Conservation (phyloP, 2,888 invertebrate species). For the Orthonevra nobilis region DNA sequence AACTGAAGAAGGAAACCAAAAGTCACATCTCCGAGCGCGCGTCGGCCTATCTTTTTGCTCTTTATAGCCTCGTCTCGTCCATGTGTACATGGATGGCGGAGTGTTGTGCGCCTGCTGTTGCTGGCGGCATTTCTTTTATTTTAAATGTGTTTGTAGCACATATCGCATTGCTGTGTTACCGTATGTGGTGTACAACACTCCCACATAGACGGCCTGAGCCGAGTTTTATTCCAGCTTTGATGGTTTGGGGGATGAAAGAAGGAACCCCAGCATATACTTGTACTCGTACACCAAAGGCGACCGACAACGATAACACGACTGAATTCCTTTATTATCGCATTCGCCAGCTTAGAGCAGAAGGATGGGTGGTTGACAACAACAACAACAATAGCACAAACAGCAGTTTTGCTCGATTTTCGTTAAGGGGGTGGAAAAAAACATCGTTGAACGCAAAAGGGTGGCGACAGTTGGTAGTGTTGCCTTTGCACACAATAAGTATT, state of each 20-base stretch:
- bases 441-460: conserved; percentile 23
- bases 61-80: conserved; percentile 38
- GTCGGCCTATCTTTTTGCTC: conserved; percentile 34
- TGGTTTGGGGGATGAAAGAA: conserved; percentile 6
- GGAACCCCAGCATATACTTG: conserved; percentile 46
- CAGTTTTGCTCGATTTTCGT: conserved; percentile 40
- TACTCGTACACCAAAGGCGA: conserved; percentile 16
- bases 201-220: conserved; percentile 50
- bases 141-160: conserved; percentile 68
- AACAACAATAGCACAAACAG: conserved; percentile 55
- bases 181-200: conserved; percentile 38
- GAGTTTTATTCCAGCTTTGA: conserved; percentile 41
- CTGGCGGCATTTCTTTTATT: conserved; percentile 57
- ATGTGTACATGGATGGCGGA: conserved; percentile 22
- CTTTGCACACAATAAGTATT: too few relatives aligned
- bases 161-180: conserved; percentile 25
- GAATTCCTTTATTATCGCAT: conserved; percentile 69
- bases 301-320: conserved; percentile 25
- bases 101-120: conserved; percentile 49
- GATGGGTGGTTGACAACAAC: conserved; percentile 60
- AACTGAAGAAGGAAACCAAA: conserved; percentile 13
- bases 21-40: conserved; percentile 40
- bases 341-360: conserved; percentile 33
- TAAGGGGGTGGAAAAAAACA: conserved; percentile 6
- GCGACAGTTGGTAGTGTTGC: conserved; percentile 42